Evolutionary conservation across 2,797 vertebrate species (phyloP), one percentile per base, ranked within the genome.

Genomic region (Sebastes cheni): DNA sequence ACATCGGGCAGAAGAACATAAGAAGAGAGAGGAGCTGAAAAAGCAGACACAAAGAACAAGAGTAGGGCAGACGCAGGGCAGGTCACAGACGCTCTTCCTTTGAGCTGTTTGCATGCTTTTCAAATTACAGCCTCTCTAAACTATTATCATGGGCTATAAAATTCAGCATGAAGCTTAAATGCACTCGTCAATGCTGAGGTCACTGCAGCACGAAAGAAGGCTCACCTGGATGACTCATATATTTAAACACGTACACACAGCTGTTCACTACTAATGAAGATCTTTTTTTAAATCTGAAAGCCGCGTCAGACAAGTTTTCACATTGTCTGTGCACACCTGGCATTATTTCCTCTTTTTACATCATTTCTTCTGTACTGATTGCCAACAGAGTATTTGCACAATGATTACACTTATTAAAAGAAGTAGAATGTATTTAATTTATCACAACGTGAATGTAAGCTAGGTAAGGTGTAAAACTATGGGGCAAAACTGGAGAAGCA

Each of bases 121-220:
- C 9, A 93, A 93, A 93, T 93, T 85, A 93, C 88, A 91, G 86
- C 72, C 84, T 85, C 85, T 82, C 91, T 73, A 82, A 91, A 90
- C 84, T 88, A 80, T 92, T 87, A 93, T 87, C 90, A 89, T 67
- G 77, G 83, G 80, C 76, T 84, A 87, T 92, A 90, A 90, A 93
- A 90, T 86, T 89, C 78, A 85, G 75, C 59, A 81, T 84, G 83
- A 90, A 80, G 80, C 82, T 85, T 82, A 82, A 82, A 88, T 77
- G 36, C 39, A 34, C 67, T 89, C 84, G 86, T 86, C 59, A 75
- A 14, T 29, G 56, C 60, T 67, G 72, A 85, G 77, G 82, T 88
- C 88, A 86, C 68, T 50, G 60, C 65, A 36, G 75, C 69, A 81
- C 1, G 10, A 36, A 52, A 64, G 25, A 77, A 20, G 36, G 32